Conservation (phyloP, 2,888 invertebrate species). For the Calliphora vomitoria region DNA sequence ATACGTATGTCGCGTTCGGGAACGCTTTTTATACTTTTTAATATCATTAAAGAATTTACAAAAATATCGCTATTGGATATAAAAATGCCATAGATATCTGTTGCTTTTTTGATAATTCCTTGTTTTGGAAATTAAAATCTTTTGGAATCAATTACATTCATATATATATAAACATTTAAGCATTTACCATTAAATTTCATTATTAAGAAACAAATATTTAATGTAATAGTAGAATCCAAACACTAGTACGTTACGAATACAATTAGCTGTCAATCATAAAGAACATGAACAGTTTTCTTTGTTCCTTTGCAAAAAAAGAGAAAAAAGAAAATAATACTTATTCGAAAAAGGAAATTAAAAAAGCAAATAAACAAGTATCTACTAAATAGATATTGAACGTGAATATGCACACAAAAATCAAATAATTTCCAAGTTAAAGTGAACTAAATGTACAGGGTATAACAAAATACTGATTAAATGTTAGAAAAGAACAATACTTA, state of each 20-base stretch:
- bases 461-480: neutral
- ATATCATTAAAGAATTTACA: no score
- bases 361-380: conserved; percentile 36
- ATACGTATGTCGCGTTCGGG: no score
- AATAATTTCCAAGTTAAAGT: conserved; percentile 13
- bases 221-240: conserved; percentile 9
- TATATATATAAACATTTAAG: neutral
- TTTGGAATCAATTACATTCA: no score
- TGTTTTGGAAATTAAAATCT: no score
- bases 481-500: neutral
- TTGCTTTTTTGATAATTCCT: no score
- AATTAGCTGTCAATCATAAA: conserved; percentile 63
- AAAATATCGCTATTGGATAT: no score
- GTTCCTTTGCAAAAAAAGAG: conserved; percentile 16
- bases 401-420: conserved; percentile 8
- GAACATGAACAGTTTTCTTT: conserved; percentile 46
- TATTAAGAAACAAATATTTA: neutral
- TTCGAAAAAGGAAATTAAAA: conserved; percentile 59
- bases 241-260: conserved; percentile 9
- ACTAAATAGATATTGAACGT: neutral
- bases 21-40: no score
- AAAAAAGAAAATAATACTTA: conserved; percentile 2
- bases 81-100: no score
- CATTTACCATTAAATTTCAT: neutral
- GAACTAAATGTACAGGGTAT: neutral